Percentiles rank a stretch among this genome's conserved stretches.
Evolutionary conservation across 2,113 vertebrate species (phyloP).

Genomic region (Caranx melampygus): DNA sequence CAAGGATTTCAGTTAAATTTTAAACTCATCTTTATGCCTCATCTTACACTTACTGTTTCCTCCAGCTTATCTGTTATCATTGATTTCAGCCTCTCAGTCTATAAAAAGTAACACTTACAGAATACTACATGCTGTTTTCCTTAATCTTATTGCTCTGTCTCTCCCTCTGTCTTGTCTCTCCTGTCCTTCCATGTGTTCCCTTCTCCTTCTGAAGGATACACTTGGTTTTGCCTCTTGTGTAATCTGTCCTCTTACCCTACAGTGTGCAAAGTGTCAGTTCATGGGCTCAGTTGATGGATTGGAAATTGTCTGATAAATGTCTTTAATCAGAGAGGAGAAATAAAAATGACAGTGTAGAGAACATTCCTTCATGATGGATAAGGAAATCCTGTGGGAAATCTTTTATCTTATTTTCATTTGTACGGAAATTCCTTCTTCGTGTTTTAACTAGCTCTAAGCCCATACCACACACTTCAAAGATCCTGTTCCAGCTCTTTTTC

Average conservation of each 20-base stretch:
- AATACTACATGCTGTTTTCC: too few relatives aligned
- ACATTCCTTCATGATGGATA: background rate
- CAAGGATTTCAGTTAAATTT: too few relatives aligned
- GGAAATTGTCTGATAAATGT: background rate
- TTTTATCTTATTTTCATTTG: background rate
- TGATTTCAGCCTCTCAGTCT: too few relatives aligned
- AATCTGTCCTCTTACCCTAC: background rate
- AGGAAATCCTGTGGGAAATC: background rate
- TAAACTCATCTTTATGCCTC: too few relatives aligned
- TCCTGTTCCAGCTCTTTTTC: background rate
- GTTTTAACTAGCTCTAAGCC: conserved; percentile 14
- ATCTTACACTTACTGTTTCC: too few relatives aligned
- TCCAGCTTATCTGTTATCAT: too few relatives aligned
- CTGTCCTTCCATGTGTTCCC: too few relatives aligned
- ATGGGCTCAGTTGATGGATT: background rate
- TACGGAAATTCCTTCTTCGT: background rate
- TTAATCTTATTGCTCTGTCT: too few relatives aligned
- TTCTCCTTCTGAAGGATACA: too few relatives aligned
- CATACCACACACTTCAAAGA: conserved; percentile 1
- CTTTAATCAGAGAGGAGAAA: background rate
- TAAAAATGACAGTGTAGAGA: background rate
- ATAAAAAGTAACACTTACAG: too few relatives aligned
- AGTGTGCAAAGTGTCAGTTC: background rate
- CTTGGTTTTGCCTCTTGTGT: too few relatives aligned
- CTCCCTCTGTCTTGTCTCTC: too few relatives aligned